These are phyloP conservation scores for Oxytorus armatus DNA, from an alignment of 2,888 invertebrate species.

Conservation along the genomic window DNA sequence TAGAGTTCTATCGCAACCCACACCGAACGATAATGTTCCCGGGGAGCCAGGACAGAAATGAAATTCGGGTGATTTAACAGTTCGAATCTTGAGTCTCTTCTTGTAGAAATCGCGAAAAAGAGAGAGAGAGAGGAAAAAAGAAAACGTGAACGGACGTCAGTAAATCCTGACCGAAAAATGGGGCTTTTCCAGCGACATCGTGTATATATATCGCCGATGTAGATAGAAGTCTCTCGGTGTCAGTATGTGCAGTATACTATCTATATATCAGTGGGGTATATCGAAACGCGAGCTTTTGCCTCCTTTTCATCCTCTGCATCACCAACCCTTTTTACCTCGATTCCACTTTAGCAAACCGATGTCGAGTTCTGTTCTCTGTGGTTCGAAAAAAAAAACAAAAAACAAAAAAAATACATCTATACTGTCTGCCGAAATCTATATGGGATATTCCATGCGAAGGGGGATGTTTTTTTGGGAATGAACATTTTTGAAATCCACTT, in stretches of 20 bases:
- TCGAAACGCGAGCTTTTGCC: slow-evolving; percentile 33
- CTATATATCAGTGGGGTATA: slow-evolving; percentile 19
- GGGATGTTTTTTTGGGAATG: too few species aligned
- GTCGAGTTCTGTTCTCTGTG: slow-evolving; percentile 20
- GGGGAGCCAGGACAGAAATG: slow-evolving; percentile 78
- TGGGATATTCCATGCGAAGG: too few species aligned
- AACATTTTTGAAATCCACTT: too few species aligned
- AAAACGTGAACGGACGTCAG: slow-evolving; percentile 68
- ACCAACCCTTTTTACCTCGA: slow-evolving; percentile 55
- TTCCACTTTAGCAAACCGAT: slow-evolving; percentile 43
- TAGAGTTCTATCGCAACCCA: slow-evolving; percentile 64
- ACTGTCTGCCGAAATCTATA: too few species aligned
- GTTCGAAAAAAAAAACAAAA: background rate
- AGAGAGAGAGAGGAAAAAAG: slow-evolving; percentile 27
- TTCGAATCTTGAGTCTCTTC: slow-evolving; percentile 74
- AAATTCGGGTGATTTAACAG: slow-evolving; percentile 81
- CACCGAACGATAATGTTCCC: slow-evolving; percentile 78
- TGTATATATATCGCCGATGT: too few species aligned
- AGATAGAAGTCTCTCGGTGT: background rate
- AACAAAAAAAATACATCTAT: too few species aligned
- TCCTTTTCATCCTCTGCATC: slow-evolving; percentile 52
- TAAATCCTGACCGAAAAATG: slow-evolving; percentile 78
- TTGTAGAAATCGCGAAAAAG: slow-evolving; percentile 72
- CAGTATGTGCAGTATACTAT: slow-evolving; percentile 5
- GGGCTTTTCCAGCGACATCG: slow-evolving; percentile 26